A percentile compares a stretch with the other conserved stretches of the same genome.
phyloP scores from a whole-genome alignment of 53 echinoderm and acorn worm genomes.

The Echinometra lucunter region DNA sequence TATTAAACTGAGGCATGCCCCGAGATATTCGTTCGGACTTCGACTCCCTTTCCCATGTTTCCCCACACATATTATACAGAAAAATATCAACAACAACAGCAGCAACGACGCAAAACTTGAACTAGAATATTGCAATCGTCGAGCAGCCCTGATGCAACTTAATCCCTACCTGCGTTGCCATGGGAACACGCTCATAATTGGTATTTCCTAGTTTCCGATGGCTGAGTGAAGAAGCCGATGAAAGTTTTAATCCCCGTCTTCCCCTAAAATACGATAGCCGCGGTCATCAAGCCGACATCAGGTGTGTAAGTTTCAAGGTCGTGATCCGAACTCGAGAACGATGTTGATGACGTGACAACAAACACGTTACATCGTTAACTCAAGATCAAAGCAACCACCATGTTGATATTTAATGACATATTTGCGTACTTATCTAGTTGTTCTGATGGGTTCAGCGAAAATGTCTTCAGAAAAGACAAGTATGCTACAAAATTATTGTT shows the following conservation, averaged over 20 bases:
- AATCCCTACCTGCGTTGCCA: slow-evolving; percentile 47
- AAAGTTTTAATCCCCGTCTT: slow-evolving; percentile 65
- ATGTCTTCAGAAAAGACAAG: no score
- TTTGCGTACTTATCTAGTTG: no score
- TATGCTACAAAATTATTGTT: no score
- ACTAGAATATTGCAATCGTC: slow-evolving; percentile 42
- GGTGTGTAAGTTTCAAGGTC: slow-evolving; percentile 46
- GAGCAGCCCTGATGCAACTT: slow-evolving; percentile 28
- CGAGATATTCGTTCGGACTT: neutral
- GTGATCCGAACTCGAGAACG: slow-evolving; percentile 11
- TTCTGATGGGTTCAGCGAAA: no score
- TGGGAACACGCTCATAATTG: slow-evolving; percentile 69
- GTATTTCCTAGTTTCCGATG: slow-evolving; percentile 69
- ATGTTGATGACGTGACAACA: slow-evolving; percentile 7
- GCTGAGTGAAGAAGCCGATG: slow-evolving; percentile 60
- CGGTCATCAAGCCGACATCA: slow-evolving; percentile 48
- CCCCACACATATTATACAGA: no score
- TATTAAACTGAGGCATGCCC: neutral
- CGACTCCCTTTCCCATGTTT: neutral
- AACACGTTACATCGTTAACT: slow-evolving; percentile 10
- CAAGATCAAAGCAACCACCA: neutral
- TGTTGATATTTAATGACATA: no score
- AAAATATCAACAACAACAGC: neutral
- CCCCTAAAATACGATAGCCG: slow-evolving; percentile 3
- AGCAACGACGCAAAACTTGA: neutral